A percentile compares a stretch with the other conserved stretches of the same genome.
Conservation (phyloP, 2,888 invertebrate species). For the Uropetala carovei region DNA sequence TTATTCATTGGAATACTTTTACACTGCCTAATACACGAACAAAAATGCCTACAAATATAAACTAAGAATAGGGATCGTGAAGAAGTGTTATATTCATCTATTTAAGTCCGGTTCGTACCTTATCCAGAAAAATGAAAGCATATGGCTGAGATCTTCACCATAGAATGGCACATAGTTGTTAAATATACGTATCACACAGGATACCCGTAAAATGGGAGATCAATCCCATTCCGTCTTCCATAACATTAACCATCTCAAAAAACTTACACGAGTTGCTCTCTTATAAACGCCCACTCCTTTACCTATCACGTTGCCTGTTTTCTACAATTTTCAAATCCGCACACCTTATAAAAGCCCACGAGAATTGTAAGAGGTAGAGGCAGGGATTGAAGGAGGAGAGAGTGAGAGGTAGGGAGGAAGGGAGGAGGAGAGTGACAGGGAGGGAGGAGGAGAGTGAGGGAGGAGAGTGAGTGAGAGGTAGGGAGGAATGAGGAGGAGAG, state of each 20-base stretch:
- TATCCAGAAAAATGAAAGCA: too few relatives aligned
- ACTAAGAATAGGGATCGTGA: too few relatives aligned
- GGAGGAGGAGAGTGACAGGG: not conserved
- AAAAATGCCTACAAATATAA: too few relatives aligned
- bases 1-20: too few relatives aligned
- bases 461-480: too few relatives aligned
- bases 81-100: too few relatives aligned
- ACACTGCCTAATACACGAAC: too few relatives aligned
- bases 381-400: not conserved
- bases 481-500: not conserved
- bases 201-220: not conserved
- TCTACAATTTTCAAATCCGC: not conserved
- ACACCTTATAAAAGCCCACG: constrained; percentile 12
- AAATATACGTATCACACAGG: not conserved
- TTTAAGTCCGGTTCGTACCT: too few relatives aligned
- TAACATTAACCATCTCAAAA: not conserved
- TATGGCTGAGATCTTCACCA: too few relatives aligned
- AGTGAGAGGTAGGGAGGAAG: not conserved
- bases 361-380: not conserved
- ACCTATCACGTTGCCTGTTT: not conserved
- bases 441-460: too few relatives aligned
- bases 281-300: not conserved
- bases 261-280: not conserved
- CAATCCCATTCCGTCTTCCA: not conserved
- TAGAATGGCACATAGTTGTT: not conserved